Evolutionary conservation across 2,888 invertebrate species (phyloP), one percentile per base, ranked within the genome.

Genomic region (Apoda limacodes): DNA sequence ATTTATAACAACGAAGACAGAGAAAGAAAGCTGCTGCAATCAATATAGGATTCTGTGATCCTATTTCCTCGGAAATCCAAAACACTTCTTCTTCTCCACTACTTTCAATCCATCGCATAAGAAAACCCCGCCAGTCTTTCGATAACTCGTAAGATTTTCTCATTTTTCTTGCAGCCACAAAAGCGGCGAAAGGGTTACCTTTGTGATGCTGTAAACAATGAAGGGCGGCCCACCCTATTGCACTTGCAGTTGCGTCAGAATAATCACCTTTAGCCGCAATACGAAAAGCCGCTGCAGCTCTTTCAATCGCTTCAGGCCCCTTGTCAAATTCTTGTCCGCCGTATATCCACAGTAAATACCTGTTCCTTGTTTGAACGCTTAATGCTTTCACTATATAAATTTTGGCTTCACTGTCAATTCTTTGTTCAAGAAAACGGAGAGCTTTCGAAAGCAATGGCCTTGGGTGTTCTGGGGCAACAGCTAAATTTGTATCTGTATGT

Each of bases 11-110:
- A 24, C 72, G 55, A 19, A 80, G 54, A 38, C 76, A 76, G 15
- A 80, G 54, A 42, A 80, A 78, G 39, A 80, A 75, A 3, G 78
- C 69, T 25, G 78, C 63, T n/a, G 76, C 58, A 15, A 74, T 54
- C 21, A 78, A 32, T 5, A 80, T 42, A 9, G 80, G 76, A 40
- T 74, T 64, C 10, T 48, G 35, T 11, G 45, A 35, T 31, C 46
- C 34, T 17, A 80, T 29, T 3, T 50, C 40, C 7, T 45, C 39
- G 3, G 80, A 78, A 20, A 55, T 48, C 78, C 78, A 80, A 45
- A 55, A 61, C 3, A 52, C 41, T 54, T 80, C 76, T 50, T 78
- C 74, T 42, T 74, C 63, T 2, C 78, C 78, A 34, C 71, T 78
- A 2, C 55, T 52, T 5, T 64, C 60, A 6, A 43, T 46, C 76